phyloP scores from a whole-genome alignment of 2,888 invertebrate genomes.

The Scotopteryx bipunctaria region DNA sequence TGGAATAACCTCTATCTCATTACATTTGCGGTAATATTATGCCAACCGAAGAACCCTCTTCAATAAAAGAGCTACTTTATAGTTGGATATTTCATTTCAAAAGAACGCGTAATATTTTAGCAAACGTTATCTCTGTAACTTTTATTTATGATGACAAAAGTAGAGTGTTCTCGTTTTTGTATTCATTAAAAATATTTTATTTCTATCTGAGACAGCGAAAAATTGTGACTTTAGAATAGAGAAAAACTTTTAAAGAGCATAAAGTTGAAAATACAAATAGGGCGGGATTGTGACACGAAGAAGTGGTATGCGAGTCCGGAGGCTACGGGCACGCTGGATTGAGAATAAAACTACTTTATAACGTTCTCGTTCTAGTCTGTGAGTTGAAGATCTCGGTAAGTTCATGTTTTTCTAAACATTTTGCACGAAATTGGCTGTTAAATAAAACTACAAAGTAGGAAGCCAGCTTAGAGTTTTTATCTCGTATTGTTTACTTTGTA shows the following conservation, averaged over 20 bases:
- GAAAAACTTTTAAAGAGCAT: conserved; percentile 42
- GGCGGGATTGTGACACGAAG: conserved; percentile 43
- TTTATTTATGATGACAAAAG: conserved; percentile 32
- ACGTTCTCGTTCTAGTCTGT: conserved; percentile 28
- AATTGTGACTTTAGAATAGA: conserved; percentile 27
- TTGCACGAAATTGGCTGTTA: conserved; percentile 22
- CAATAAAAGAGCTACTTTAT: conserved; percentile 39
- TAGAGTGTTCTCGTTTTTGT: conserved; percentile 23
- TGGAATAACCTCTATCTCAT: conserved; percentile 57
- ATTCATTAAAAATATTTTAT: conserved; percentile 17
- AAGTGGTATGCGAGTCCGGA: conserved; percentile 43
- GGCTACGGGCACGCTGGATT: conserved; percentile 39
- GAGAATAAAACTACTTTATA: conserved; percentile 44
- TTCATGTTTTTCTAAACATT: conserved; percentile 25
- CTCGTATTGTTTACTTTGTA: conserved; percentile 10
- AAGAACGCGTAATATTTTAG: conserved; percentile 31
- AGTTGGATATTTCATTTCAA: conserved; percentile 42
- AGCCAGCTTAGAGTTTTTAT: conserved; percentile 12
- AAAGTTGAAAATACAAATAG: conserved; percentile 49
- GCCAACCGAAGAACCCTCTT: conserved; percentile 37
- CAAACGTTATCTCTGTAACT: conserved; percentile 35
- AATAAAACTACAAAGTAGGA: conserved; percentile 23
- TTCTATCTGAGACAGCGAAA: conserved; percentile 14
- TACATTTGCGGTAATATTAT: conserved; percentile 45
- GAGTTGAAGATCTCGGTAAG: conserved; percentile 23